Conservation (phyloP, 2,797 vertebrate genomes). For the Dipus sagitta region DNA sequence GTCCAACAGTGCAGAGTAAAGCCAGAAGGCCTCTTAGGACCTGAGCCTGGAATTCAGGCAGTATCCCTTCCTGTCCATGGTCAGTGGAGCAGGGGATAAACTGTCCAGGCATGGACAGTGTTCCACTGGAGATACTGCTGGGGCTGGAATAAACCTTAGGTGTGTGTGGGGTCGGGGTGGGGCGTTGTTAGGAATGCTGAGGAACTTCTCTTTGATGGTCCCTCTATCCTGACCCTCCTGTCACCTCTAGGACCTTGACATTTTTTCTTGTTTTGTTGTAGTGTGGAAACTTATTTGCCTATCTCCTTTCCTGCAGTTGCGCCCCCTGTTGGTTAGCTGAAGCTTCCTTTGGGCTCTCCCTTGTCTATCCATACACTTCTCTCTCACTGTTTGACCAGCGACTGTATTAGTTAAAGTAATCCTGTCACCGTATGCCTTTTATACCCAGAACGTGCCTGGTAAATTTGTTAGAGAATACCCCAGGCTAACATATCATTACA, state of each 20-base stretch:
- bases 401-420: constrained; percentile 91
- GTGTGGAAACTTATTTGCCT: background rate
- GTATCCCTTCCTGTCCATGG: background rate
- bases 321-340: constrained; percentile 22
- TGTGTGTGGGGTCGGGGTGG: no score
- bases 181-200: background rate
- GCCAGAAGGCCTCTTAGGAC: background rate
- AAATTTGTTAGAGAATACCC: constrained; percentile 97
- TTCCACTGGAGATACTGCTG: background rate
- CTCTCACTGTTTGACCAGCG: constrained; percentile 87
- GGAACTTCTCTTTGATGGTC: background rate
- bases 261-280: background rate
- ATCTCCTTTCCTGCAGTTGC: background rate
- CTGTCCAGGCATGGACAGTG: background rate
- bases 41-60: background rate
- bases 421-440: constrained; percentile 88
- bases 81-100: background rate
- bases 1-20: background rate
- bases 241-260: background rate
- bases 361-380: constrained; percentile 73
- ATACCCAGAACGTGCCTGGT: constrained; percentile 89
- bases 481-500: constrained; percentile 97
- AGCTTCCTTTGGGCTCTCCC: constrained; percentile 73
- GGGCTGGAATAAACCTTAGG: background rate
- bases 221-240: background rate